Evolutionary conservation across 2,888 invertebrate species (phyloP).

Genomic region (Troglohyphantes excavatus): DNA sequence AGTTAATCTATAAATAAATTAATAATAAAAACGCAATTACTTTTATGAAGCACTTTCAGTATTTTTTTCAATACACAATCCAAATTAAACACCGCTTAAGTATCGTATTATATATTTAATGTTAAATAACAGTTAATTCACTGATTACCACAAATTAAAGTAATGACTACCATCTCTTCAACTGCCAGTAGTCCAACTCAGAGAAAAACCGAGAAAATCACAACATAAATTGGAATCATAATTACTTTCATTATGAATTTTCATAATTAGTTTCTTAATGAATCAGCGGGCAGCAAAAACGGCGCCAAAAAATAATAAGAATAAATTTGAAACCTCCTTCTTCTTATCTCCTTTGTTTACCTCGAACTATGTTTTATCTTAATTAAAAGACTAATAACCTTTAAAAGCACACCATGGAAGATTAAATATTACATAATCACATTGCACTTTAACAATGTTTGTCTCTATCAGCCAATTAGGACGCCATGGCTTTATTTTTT

Average conservation of each 20-base stretch:
- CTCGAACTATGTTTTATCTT: conserved; percentile 8
- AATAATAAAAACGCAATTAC: too few species aligned
- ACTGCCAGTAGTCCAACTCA: neutral
- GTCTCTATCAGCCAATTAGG: conserved; percentile 49
- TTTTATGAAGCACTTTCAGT: too few species aligned
- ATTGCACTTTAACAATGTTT: conserved; percentile 54
- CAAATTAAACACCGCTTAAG: neutral
- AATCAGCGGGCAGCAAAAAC: neutral
- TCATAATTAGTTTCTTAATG: neutral
- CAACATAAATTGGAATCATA: neutral
- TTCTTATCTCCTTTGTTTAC: neutral
- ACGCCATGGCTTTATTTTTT: neutral
- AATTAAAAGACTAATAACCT: conserved; percentile 43
- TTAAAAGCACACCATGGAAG: conserved; percentile 15
- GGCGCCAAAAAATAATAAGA: neutral
- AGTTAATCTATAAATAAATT: too few species aligned
- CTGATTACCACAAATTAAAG: neutral
- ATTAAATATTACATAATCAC: conserved; percentile 64
- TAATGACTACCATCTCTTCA: neutral
- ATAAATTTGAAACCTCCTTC: neutral
- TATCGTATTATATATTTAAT: neutral
- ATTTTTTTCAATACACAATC: too few species aligned
- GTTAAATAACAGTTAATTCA: neutral
- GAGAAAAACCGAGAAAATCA: neutral
- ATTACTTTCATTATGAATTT: neutral